phyloP scores from a whole-genome alignment of 2,113 vertebrate genomes.

The Ascaphus truei region DNA sequence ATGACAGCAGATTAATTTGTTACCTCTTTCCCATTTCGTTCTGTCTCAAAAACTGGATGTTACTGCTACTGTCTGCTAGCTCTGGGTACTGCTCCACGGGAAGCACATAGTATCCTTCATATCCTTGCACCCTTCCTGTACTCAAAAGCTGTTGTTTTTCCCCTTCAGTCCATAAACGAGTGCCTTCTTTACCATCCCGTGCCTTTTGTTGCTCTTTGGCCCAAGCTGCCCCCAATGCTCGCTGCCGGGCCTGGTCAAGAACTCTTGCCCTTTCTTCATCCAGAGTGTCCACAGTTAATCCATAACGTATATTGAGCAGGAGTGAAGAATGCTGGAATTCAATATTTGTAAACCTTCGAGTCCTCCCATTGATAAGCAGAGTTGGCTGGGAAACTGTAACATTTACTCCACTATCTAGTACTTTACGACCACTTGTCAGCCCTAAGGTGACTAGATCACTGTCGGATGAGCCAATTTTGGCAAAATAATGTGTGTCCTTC shows the following conservation, averaged over 20 bases:
- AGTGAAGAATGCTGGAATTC: conserved; percentile 83
- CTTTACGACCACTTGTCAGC: conserved; percentile 85
- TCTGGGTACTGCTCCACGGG: conserved; percentile 97
- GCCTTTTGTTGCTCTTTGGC: conserved; percentile 89
- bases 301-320: conserved; percentile 88
- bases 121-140: conserved; percentile 89
- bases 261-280: conserved; percentile 93
- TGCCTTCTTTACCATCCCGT: conserved; percentile 89
- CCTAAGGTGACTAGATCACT: conserved; percentile 87
- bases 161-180: conserved; percentile 94
- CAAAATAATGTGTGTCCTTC: conserved; percentile 91
- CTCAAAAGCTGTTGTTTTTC: conserved; percentile 94
- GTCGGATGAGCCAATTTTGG: conserved; percentile 90
- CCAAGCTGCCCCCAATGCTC: conserved; percentile 88
- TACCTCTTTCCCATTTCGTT: conserved; percentile 99
- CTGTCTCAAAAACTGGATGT: conserved; percentile 99
- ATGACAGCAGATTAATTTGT: conserved; percentile 83
- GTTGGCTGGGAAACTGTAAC: conserved; percentile 84
- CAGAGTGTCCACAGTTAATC: conserved; percentile 80
- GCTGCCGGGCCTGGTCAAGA: conserved; percentile 87
- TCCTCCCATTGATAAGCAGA: conserved; percentile 76
- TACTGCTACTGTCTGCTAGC: conserved; percentile 98
- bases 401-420: conserved; percentile 87
- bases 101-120: conserved; percentile 95
- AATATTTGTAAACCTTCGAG: conserved; percentile 88